These are phyloP conservation scores for Aulostomus chinensis DNA, from an alignment of 2,797 vertebrate genomes.

Conservation along the genomic window DNA sequence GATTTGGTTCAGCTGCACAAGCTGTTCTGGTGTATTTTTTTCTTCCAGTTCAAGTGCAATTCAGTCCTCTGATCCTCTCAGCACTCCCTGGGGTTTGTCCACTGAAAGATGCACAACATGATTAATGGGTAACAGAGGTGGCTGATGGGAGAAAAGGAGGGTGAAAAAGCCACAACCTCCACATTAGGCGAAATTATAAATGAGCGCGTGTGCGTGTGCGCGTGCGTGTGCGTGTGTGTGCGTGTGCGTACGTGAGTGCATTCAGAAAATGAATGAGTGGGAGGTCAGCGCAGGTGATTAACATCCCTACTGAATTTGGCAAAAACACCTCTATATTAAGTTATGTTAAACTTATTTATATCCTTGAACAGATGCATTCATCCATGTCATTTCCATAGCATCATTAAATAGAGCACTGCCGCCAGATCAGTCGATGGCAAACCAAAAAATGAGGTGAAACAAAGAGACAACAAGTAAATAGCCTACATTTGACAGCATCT, in stretches of 20 bases:
- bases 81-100: slow-evolving; percentile 40
- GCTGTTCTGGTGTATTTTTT: slow-evolving; percentile 36
- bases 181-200: slow-evolving; percentile 22
- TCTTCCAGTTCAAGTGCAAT: slow-evolving; percentile 68
- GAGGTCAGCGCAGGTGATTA: slow-evolving; percentile 8
- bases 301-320: too few species aligned
- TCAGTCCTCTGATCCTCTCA: slow-evolving; percentile 57
- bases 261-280: too few species aligned
- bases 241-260: too few species aligned
- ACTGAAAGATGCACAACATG: slow-evolving; percentile 40
- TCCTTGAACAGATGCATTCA: not conserved
- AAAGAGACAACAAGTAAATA: too few species aligned
- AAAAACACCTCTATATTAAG: too few species aligned
- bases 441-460: not conserved
- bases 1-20: slow-evolving; percentile 47
- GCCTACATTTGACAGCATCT: too few species aligned
- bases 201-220: slow-evolving; percentile 5
- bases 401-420: not conserved
- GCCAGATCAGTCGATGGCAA: not conserved
- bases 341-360: not conserved
- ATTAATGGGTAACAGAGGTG: slow-evolving; percentile 49
- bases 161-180: not conserved
- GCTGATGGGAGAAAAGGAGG: slow-evolving; percentile 23
- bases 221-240: too few species aligned
- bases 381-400: not conserved